phyloP scores from a whole-genome alignment of 2,797 vertebrate species.

The Hirundo rustica region DNA sequence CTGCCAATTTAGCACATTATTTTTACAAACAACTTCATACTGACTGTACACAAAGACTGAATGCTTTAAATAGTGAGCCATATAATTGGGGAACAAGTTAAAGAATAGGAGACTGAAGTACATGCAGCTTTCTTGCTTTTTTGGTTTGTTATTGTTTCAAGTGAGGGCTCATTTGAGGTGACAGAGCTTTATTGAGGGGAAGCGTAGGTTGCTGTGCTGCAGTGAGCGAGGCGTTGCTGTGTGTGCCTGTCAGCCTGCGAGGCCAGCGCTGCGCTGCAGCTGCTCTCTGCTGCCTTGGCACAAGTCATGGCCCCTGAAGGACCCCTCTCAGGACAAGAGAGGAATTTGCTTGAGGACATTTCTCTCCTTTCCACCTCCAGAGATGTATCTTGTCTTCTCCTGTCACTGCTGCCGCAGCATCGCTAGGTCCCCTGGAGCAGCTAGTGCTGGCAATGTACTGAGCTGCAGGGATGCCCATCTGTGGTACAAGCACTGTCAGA shows the following conservation, averaged over 20 bases:
- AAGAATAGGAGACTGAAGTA: not conserved
- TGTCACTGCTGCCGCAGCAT: not conserved
- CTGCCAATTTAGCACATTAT: constrained; percentile 68
- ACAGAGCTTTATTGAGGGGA: not conserved
- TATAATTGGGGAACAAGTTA: not conserved
- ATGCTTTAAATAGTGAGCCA: constrained; percentile 34
- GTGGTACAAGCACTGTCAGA: fast-evolving
- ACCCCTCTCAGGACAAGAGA: not conserved
- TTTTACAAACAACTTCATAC: constrained; percentile 64
- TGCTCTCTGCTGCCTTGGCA: not conserved
- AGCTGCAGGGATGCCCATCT: not conserved
- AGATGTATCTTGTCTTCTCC: not conserved
- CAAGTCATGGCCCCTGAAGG: not conserved
- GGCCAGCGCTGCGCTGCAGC: fast-evolving
- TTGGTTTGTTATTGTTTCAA: not conserved
- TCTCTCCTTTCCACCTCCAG: not conserved
- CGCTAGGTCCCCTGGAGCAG: fast-evolving
- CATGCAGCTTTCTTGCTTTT: not conserved
- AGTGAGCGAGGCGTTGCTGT: fast-evolving
- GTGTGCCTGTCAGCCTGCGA: not conserved
- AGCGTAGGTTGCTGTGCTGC: not conserved
- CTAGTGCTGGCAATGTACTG: fast-evolving
- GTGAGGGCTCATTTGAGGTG: not conserved
- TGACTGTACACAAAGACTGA: constrained; percentile 60
- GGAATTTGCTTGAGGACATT: fast-evolving